Evolutionary conservation across 53 echinoderm and acorn worm species (phyloP), one percentile per base, ranked within the genome.

Genomic region (Holothuria leucospilota): DNA sequence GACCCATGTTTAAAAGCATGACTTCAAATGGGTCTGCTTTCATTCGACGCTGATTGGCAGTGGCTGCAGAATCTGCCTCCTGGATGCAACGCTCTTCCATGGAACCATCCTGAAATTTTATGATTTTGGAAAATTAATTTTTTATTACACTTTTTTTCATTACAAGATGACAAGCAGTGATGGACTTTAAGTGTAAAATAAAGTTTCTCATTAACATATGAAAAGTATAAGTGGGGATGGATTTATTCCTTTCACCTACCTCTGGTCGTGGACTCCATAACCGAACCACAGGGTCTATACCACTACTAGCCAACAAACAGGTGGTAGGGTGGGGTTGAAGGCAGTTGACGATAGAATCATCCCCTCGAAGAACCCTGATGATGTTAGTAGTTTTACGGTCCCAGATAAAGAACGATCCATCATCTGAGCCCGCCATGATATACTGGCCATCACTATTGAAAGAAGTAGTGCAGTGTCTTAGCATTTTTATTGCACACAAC

Each of bases 271-370:
- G 98, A 67, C 95, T 90, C 98, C 98, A 98, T 85, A 98, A 87
- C 75, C 98, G 88, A 69, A 98, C 93, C 15, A 98, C 98, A 0
- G 95, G 98, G 86, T 98, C 98, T 58, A 98, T 98, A 27, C 98
- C 98, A 81, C 98, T 98, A 87, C 95, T 98, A 53, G 98, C 98
- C 82, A 98, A 82, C 83, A 93, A 84, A 88, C 98, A 98, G 74
- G 59, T 67, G 49, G 89, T 92, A 14, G 98, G 98, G 52, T 98
- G 98, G 1, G 98, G 95, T 81, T 98, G 98, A 23, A 98, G 90
- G 63, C 98, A 98, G 91, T 98, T 98, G 62, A 98, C 98, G 27
- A 98, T 98, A 71, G 98, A 98, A 41, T 98, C 98, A 42, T 98
- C 98, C 6, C 98, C 98, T 39, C 98, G 63, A 30, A 98, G 85